Conservation (phyloP, 1,140 invertebrate species). For the Drosophila grimshawi region DNA sequence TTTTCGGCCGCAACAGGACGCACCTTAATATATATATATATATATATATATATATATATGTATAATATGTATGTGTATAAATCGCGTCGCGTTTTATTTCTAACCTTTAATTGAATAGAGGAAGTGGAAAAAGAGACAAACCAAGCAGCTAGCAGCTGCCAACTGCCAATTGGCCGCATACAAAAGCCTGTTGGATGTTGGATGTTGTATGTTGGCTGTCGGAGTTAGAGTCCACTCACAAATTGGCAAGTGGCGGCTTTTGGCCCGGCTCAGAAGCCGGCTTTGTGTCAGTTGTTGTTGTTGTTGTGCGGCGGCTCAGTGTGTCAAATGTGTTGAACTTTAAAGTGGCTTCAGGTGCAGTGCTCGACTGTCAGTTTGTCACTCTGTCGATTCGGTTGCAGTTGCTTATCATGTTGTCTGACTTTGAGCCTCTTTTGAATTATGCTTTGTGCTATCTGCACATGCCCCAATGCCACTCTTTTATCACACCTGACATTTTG, state of each 20-base stretch:
- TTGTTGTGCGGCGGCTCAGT: constrained; percentile 35
- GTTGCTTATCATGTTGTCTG: constrained; percentile 75
- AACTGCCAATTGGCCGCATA: constrained; percentile 26
- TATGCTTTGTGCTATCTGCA: constrained; percentile 62
- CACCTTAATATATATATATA: constrained; percentile 63
- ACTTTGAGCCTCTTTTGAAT: constrained; percentile 74
- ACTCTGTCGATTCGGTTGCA: constrained; percentile 9
- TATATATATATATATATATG: not conserved
- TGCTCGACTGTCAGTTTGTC: constrained; percentile 31
- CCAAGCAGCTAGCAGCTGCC: constrained; percentile 20
- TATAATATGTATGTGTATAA: not conserved
- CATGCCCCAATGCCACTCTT: constrained; percentile 51
- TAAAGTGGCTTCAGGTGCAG: constrained; percentile 66
- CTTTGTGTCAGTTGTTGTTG: constrained; percentile 66
- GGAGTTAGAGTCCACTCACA: constrained; percentile 25
- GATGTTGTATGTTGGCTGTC: not conserved
- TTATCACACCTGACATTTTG: constrained; percentile 75
- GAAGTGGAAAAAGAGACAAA: constrained; percentile 19
- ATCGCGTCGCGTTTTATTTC: constrained; percentile 26
- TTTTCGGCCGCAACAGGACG: constrained; percentile 69
- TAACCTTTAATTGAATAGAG: constrained; percentile 46
- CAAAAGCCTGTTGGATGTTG: constrained; percentile 15
- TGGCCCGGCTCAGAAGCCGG: constrained; percentile 42
- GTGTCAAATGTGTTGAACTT: constrained; percentile 77
- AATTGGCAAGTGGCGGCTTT: constrained; percentile 60